A percentile compares a stretch with the other conserved stretches of the same genome.
Conservation (phyloP, 2,113 vertebrate genomes). For the Motacilla tschutschensis region DNA sequence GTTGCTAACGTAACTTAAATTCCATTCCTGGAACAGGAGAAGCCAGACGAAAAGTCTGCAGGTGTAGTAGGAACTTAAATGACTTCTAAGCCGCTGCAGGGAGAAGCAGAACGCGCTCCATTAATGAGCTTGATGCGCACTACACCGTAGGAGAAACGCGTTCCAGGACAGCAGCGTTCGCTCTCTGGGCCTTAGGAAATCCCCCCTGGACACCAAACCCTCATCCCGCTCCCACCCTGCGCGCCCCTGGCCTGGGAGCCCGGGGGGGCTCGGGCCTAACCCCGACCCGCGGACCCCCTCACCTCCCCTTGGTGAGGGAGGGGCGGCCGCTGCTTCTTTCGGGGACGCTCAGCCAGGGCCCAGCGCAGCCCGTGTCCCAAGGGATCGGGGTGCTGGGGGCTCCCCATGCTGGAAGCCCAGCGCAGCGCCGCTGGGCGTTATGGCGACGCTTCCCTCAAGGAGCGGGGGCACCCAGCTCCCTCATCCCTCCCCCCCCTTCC, state of each 20-base stretch:
- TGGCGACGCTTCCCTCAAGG: not conserved
- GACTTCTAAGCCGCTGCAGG: not conserved
- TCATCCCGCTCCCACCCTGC: not conserved
- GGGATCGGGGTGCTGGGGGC: not conserved
- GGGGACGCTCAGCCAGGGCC: not conserved
- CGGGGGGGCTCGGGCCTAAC: not conserved
- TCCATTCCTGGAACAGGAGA: not conserved
- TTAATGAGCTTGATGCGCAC: not conserved
- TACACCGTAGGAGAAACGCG: not conserved
- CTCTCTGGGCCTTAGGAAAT: not conserved
- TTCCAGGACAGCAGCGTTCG: not conserved
- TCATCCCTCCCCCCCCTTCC: not conserved
- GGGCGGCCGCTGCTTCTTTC: not conserved
- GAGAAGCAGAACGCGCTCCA: not conserved
- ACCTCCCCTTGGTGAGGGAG: constrained; percentile 4
- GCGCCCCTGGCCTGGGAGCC: not conserved
- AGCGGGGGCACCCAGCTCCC: too few relatives aligned
- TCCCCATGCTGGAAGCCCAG: not conserved
- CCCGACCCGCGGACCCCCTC: not conserved
- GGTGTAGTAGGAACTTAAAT: not conserved
- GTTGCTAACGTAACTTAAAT: not conserved
- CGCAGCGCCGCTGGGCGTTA: not conserved
- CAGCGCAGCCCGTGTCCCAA: not conserved
- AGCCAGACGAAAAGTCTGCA: not conserved
- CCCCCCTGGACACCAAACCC: not conserved